Evolutionary conservation across 2,797 vertebrate species (phyloP), one percentile per base, ranked within the genome.

Genomic region (Potorous gilbertii): DNA sequence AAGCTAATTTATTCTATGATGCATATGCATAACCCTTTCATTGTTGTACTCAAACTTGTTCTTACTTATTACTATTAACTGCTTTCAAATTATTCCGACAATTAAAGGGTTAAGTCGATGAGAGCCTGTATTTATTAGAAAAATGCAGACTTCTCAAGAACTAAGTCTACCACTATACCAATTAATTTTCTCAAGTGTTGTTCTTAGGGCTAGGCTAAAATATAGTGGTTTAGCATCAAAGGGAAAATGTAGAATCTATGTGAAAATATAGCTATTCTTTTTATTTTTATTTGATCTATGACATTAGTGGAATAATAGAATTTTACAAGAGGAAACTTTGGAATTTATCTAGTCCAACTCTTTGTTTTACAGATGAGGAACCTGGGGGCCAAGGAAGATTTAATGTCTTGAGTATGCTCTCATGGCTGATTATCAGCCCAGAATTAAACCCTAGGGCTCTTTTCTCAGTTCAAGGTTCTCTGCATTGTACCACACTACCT

Each of bases 281-380:
- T 4, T 0, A 29, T 59, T 59, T 29, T 59, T 59, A 62, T 62
- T 74, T 40, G 5, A 21, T 74, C 66, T 74, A 16, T n/a, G 66
- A 54, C 11, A 94, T n/a, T 95, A 40, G n/a, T 74, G 14, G 66
- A 21, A 40, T n/a, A 66, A 66, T 21, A 40, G 16, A 18, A 40
- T 94, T 95, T 96, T 55, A 74, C 55, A 28, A 54, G 54, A 89
- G 62, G 5, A 31, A 95, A 18, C 46, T 14, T 81, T n/a, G 92
- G 31, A 57, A 28, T 10, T 16, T 50, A 90, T 40, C 54, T 52
- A 27, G 9, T 18, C 50, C 16, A n/a, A 62, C 10, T 31, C 91
- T 1, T 55, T 59, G 57, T 91, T 95, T 62, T 55, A 62, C 40
- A 81, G 12, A 54, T 27, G 2, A 81, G 31, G 52, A 62, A 40